phyloP scores from a whole-genome alignment of 2,113 vertebrate species.

The Cnemophilus loriae region DNA sequence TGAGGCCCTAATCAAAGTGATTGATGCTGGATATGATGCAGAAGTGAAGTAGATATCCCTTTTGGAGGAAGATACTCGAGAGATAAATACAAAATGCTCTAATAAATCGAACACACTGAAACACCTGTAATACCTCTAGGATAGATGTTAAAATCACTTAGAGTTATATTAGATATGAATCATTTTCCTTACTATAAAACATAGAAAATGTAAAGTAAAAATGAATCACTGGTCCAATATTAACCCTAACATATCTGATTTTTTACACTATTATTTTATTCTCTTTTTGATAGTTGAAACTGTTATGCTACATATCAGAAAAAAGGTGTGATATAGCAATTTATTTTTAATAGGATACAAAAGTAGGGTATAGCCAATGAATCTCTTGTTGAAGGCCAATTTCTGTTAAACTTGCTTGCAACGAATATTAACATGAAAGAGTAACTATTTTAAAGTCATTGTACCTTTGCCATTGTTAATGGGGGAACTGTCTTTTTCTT shows the following conservation, averaged over 20 bases:
- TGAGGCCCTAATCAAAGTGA: slow-evolving; percentile 80
- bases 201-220: not conserved
- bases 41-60: slow-evolving; percentile 63
- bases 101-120: slow-evolving; percentile 59
- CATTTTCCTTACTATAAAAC: slow-evolving; percentile 28
- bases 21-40: slow-evolving; percentile 70
- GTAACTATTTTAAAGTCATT: not conserved
- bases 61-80: slow-evolving; percentile 45
- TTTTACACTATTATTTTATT: not conserved
- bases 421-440: not conserved
- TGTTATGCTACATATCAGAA: not conserved
- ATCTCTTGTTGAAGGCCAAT: not conserved
- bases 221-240: not conserved
- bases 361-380: not conserved
- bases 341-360: not conserved
- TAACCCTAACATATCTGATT: not conserved
- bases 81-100: slow-evolving; percentile 62
- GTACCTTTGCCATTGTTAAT: not conserved
- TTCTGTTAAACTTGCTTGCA: not conserved
- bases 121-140: slow-evolving; percentile 46
- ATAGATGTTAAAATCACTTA: slow-evolving; percentile 62
- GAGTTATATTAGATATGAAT: slow-evolving; percentile 33
- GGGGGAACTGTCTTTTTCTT: not conserved
- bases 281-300: not conserved
- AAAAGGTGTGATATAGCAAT: not conserved